phyloP scores from a whole-genome alignment of 2,888 invertebrate species.

The Dioctria rufipes region DNA sequence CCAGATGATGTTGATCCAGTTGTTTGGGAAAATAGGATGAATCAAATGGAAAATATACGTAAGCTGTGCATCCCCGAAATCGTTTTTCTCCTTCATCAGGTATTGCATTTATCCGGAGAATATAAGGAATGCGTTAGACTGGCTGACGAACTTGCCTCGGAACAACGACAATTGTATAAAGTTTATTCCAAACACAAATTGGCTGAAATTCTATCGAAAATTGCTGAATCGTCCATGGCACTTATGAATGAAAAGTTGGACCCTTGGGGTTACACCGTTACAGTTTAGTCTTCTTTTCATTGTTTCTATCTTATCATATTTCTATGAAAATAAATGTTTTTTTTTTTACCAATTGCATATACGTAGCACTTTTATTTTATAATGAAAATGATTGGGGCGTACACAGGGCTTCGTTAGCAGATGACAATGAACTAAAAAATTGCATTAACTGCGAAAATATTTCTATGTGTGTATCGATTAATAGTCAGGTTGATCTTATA shows the following conservation, averaged over 20 bases:
- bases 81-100: conserved; percentile 82
- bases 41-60: conserved; percentile 82
- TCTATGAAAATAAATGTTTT: not conserved
- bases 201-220: conserved; percentile 81
- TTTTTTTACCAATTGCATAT: not conserved
- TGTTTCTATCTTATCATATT: not conserved
- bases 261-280: conserved; percentile 82
- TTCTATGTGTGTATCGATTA: too few relatives aligned
- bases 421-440: too few relatives aligned
- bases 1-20: conserved; percentile 71
- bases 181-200: conserved; percentile 85
- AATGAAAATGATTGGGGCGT: too few relatives aligned
- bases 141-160: conserved; percentile 84
- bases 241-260: conserved; percentile 84
- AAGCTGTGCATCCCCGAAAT: conserved; percentile 89
- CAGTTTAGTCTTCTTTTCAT: conserved; percentile 61
- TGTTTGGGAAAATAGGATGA: conserved; percentile 74
- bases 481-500: too few relatives aligned
- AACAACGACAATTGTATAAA: conserved; percentile 85
- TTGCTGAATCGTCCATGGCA: conserved; percentile 84
- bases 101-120: conserved; percentile 83
- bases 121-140: conserved; percentile 85
- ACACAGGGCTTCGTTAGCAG: not conserved
- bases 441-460: not conserved
- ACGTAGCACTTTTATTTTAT: too few relatives aligned